phyloP scores from a whole-genome alignment of 2,888 invertebrate genomes.

The Scaptomyza tumidula region DNA sequence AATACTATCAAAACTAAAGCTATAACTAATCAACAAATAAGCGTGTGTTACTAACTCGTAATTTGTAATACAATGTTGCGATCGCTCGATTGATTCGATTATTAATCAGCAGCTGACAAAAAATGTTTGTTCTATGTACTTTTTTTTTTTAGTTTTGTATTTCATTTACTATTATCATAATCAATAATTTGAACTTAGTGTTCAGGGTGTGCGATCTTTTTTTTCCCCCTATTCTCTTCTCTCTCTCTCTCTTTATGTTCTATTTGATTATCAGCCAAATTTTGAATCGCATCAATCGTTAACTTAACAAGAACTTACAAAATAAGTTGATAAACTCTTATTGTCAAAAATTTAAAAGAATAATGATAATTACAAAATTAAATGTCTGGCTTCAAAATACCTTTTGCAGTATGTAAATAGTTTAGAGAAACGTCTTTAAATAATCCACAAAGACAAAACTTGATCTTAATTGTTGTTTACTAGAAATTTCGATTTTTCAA shows the following conservation, averaged over 20 bases:
- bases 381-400: conserved; percentile 44
- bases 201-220: conserved; percentile 43
- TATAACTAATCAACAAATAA: conserved; percentile 83
- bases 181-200: conserved; percentile 48
- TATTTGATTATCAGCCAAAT: conserved; percentile 46
- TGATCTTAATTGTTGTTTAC: background rate
- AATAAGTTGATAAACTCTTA: conserved; percentile 59
- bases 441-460: conserved; percentile 20
- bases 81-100: conserved; percentile 53
- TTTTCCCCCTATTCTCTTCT: background rate
- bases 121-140: conserved; percentile 46
- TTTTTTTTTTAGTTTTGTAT: conserved; percentile 32
- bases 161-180: conserved; percentile 31
- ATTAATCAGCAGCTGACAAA: conserved; percentile 57
- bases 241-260: conserved; percentile 12
- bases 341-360: conserved; percentile 66
- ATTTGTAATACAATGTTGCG: conserved; percentile 80
- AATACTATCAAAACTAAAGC: conserved; percentile 74
- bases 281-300: conserved; percentile 36
- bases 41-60: conserved; percentile 81
- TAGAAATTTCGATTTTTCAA: too few relatives aligned
- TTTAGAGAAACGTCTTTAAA: conserved; percentile 11
- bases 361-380: conserved; percentile 10
- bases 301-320: conserved; percentile 64
- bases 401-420: conserved; percentile 10